Evolutionary conservation across 2,888 invertebrate genomes (phyloP), one percentile per base, ranked within the genome.

Genomic region (Athrips mouffetella): DNA sequence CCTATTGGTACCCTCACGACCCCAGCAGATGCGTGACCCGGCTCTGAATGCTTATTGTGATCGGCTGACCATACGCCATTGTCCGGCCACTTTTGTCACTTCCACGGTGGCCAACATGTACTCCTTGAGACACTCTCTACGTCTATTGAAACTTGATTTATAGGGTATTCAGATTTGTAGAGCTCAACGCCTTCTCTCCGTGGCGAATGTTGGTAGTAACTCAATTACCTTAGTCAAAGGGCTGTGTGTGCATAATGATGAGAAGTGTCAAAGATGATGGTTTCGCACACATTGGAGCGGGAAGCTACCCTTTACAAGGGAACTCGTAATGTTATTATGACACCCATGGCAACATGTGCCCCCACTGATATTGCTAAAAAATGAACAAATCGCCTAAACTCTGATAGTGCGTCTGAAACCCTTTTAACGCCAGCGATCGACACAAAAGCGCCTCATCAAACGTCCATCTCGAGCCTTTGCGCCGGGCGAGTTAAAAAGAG

Each of bases 361-460:
- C 50, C 52, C 31, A 55, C 48, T 55, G 55, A 57, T 55, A 59
- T 58, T 58, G 58, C 58, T 62, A 63, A 64, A 65, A 68, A 66
- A 63, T 62, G 62, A 60, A 63, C 60, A 62, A 62, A 63, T 57
- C 58, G 57, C 57, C 59, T 62, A 62, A 61, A 57, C 62, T 60
- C 58, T 65, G 70, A 78, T 73, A 79, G 79, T 77, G 80, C 78
- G 73, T 79, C 66, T 63, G 63, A 71, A 79, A 79, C 70, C 79
- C 83, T 86, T 86, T 83, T 81, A 84, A 68, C 80, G 74, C 60
- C 65, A 61, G 62, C 78, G 80, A 76, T 78, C 74, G 81, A 74
- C 84, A 85, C 82, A 85, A 87, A 79, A 87, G 84, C 76, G 83
- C 76, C 85, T 85, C 88, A 88, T 88, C 87, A 87, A 87, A 86